A percentile compares a stretch with the other conserved stretches of the same genome.
phyloP scores from a whole-genome alignment of 2,888 invertebrate genomes.

The Julus scandinavius region DNA sequence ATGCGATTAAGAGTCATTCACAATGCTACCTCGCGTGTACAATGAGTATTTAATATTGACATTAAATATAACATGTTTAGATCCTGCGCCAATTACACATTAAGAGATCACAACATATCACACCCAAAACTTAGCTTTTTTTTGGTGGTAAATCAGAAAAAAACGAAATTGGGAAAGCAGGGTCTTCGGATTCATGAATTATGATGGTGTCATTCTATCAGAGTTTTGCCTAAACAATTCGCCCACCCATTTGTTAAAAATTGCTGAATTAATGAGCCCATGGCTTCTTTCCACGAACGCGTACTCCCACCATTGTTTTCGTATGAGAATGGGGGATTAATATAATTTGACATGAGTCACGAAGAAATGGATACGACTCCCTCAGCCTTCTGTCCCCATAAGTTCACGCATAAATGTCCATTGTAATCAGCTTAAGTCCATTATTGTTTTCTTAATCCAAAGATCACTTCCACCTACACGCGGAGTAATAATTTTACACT shows the following conservation, averaged over 20 bases:
- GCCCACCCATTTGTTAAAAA: conserved; percentile 24
- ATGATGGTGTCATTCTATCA: conserved; percentile 17
- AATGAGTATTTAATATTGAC: background rate
- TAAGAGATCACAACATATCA: conserved; percentile 18
- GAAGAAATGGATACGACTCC: conserved; percentile 9
- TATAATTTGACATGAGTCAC: conserved; percentile 18
- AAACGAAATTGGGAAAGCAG: background rate
- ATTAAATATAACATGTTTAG: conserved; percentile 18
- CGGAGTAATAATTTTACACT: background rate
- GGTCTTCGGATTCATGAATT: background rate
- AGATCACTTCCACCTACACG: conserved; percentile 2
- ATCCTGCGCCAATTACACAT: background rate
- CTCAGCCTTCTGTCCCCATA: background rate
- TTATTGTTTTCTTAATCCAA: conserved; percentile 18
- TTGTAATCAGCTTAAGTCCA: background rate
- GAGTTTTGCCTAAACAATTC: conserved; percentile 14
- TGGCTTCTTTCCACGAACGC: background rate
- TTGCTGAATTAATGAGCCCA: conserved; percentile 8
- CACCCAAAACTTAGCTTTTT: background rate
- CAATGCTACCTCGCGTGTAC: background rate
- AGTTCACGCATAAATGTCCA: conserved; percentile 18
- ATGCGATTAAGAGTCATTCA: background rate
- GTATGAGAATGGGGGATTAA: conserved; percentile 4
- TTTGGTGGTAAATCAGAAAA: background rate
- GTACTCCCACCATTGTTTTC: conserved; percentile 27